Conservation (phyloP, 2,888 invertebrate genomes). For the Adineta ricciae region DNA sequence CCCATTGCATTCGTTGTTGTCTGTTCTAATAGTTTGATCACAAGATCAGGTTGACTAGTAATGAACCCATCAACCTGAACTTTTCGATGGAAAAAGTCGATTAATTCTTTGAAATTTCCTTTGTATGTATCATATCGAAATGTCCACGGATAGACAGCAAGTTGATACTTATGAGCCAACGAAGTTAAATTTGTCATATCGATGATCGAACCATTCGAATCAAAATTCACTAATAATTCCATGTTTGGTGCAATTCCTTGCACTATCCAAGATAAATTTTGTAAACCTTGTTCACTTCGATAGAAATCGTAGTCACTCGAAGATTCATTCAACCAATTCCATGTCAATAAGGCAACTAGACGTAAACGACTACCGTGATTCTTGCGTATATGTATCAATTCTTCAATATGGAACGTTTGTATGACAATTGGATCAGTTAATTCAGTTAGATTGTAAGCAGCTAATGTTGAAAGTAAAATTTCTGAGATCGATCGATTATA, state of each 20-base stretch:
- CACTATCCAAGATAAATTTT: background rate
- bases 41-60: background rate
- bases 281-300: background rate
- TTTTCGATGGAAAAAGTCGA: background rate
- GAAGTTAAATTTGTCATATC: background rate
- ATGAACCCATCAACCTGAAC: background rate
- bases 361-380: background rate
- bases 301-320: background rate
- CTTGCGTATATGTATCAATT: background rate
- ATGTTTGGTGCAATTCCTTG: background rate
- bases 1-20: background rate
- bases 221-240: slow-evolving; percentile 14
- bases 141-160: background rate
- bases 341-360: slow-evolving; percentile 8
- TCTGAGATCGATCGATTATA: background rate
- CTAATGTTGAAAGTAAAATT: background rate
- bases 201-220: background rate
- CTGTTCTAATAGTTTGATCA: background rate
- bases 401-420: background rate
- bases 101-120: background rate
- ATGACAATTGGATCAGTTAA: background rate
- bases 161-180: background rate
- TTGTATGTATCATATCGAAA: background rate
- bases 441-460: background rate
- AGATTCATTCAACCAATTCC: slow-evolving; percentile 2